Conservation (phyloP, 30 jellyfish, hydroid and myxozoan species). For the Cassiopea xamachana region DNA sequence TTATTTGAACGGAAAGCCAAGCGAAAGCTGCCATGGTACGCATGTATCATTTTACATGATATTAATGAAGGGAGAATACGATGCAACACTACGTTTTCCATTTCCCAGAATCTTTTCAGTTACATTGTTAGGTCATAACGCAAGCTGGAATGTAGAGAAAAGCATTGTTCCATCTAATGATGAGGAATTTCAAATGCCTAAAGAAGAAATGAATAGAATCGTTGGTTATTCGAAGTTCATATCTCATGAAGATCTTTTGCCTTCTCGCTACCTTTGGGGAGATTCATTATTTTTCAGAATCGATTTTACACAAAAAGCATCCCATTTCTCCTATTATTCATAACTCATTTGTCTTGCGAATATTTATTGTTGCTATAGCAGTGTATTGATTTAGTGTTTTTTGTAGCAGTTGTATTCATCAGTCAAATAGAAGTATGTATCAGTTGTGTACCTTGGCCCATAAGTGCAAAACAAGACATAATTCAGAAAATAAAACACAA, state of each 20-base stretch:
- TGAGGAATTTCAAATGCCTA: slow-evolving; percentile 29
- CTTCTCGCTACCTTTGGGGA: slow-evolving; percentile 43
- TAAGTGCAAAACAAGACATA: too few species aligned
- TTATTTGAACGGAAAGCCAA: slow-evolving; percentile 67
- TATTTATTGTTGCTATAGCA: too few species aligned
- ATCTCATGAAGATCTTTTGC: slow-evolving; percentile 51
- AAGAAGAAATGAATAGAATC: slow-evolving; percentile 28
- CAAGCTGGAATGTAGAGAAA: slow-evolving; percentile 15
- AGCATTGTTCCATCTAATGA: slow-evolving; percentile 37
- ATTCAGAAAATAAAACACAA: too few species aligned
- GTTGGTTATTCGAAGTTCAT: slow-evolving; percentile 42
- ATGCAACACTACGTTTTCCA: slow-evolving; percentile 74
- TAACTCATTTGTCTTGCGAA: background rate
- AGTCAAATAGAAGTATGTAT: too few species aligned
- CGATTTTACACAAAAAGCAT: slow-evolving; percentile 19
- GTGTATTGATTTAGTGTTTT: too few species aligned
- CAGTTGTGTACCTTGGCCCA: too few species aligned
- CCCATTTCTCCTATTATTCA: slow-evolving; percentile 3
- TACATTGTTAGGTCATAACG: slow-evolving; percentile 40
- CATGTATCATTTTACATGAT: slow-evolving; percentile 71
- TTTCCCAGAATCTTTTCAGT: slow-evolving; percentile 61
- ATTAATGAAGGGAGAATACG: slow-evolving; percentile 76
- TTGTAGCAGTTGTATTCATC: too few species aligned
- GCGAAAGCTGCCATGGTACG: slow-evolving; percentile 33
- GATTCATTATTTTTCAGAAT: slow-evolving; percentile 54